phyloP scores from a whole-genome alignment of 2,888 invertebrate genomes.

The Neoaliturus tenellus region DNA sequence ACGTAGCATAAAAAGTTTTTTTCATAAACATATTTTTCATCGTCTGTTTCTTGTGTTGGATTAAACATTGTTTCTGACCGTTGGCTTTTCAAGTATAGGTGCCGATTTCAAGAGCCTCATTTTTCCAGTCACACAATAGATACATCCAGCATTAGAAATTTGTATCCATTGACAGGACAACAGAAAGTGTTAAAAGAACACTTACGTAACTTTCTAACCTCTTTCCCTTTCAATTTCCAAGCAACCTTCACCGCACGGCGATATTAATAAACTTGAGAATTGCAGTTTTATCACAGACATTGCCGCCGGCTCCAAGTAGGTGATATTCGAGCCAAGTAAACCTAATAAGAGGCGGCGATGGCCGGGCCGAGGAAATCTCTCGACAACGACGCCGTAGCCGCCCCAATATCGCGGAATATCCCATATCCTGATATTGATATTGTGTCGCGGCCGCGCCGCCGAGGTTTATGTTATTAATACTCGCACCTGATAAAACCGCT shows the following conservation, averaged over 20 bases:
- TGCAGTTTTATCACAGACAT: background rate
- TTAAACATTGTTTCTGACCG: too few relatives aligned
- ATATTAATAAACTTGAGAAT: background rate
- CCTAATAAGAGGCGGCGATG: constrained; percentile 16
- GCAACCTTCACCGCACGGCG: background rate
- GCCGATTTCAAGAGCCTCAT: too few relatives aligned
- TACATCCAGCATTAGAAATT: too few relatives aligned
- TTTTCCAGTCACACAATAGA: too few relatives aligned
- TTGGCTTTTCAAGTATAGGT: too few relatives aligned
- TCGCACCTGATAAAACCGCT: background rate
- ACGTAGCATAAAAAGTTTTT: too few relatives aligned
- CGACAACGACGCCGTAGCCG: constrained; percentile 9
- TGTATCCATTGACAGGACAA: too few relatives aligned
- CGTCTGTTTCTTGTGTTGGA: too few relatives aligned
- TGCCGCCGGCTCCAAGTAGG: background rate
- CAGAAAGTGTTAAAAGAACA: too few relatives aligned
- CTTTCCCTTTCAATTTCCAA: background rate
- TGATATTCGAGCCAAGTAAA: constrained; percentile 4
- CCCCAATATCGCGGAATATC: constrained; percentile 11
- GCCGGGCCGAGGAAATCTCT: background rate
- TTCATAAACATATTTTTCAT: too few relatives aligned
- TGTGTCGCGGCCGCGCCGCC: background rate
- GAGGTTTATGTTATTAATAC: background rate
- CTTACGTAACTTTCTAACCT: too few relatives aligned
- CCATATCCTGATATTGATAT: constrained; percentile 35